A percentile compares a stretch with the other conserved stretches of the same genome.
These are phyloP conservation scores for Ciconia stormi DNA, from an alignment of 2,113 vertebrate species.

Conservation along the genomic window DNA sequence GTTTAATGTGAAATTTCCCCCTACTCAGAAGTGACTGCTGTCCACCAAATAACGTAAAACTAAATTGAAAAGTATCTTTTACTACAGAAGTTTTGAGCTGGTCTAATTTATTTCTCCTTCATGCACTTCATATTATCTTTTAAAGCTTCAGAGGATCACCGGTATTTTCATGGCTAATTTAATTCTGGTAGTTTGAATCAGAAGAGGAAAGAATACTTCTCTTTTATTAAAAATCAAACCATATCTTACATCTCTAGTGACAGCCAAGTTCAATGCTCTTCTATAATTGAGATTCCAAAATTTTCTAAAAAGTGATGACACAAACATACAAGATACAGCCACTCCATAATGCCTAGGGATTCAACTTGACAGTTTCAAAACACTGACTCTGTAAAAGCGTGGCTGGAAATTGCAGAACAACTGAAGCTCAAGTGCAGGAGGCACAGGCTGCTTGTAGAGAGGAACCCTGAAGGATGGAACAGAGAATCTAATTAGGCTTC, in stretches of 20 bases:
- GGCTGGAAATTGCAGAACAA: not conserved
- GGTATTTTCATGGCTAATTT: not conserved
- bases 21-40: not conserved
- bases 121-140: not conserved
- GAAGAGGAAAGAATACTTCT: not conserved
- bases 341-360: not conserved
- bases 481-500: not conserved
- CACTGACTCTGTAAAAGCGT: not conserved
- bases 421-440: not conserved
- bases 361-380: not conserved
- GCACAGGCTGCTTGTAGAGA: not conserved
- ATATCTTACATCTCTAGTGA: not conserved
- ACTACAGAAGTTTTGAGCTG: not conserved
- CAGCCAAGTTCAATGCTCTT: not conserved
- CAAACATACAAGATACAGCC: not conserved
- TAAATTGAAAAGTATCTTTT: not conserved
- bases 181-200: not conserved
- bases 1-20: not conserved
- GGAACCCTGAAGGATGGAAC: not conserved
- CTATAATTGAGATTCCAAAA: not conserved
- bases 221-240: not conserved
- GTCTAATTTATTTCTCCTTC: not conserved
- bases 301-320: slow-evolving; percentile 16
- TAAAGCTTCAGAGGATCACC: not conserved
- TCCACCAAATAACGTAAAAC: not conserved